Base-by-base conservation (phyloP, 2,888 invertebrate genomes). In the Junonia oenone region DNA sequence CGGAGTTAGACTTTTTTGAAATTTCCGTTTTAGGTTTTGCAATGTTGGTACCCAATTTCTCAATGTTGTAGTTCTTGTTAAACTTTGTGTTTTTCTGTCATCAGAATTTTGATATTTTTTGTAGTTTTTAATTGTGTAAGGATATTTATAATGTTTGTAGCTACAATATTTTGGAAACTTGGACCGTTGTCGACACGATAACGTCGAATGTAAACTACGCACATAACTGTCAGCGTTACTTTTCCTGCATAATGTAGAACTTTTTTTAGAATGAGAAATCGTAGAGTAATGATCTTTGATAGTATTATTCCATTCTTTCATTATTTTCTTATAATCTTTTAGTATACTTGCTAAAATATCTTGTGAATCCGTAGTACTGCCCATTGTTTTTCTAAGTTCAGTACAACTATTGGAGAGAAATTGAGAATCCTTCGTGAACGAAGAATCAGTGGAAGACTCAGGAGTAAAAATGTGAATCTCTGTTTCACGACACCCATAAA, bases 261-360 rank as follows among this genome's bases (percentile, higher is more conserved):
- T 69, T 65, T 72, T 77, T 61, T 77, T 81, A 56, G 72, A 75
- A 59, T 81, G 79, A 2, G 78, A 73, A 35, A 68, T 63, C 19
- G 83, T 74, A 6, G 82, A 76, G 65, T 79, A 81, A 68, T 89
- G 87, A 59, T 90, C 80, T 52, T 78, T 75, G 33, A 89, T 71
- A 1, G 88, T 86, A 55, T 80, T 76, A 61, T 91, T 90, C 90
- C 91, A 91, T 65, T 90, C 85, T 49, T 82, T 86, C 89, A 91
- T 90, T 64, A 88, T 87, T 57, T 76, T 78, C 70, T 86, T 87
- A 61, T 90, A 91, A 68, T 91, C 91, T 55, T 75, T 83, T 1
- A 88, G 71, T 54, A 91, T 83, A 38, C 66, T 81, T 15, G 73
- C 63, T 38, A 83, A 65, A 8, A 89, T 65, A 52, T 85, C 78